phyloP scores from a whole-genome alignment of 2,797 vertebrate species.

The Prionace glauca region DNA sequence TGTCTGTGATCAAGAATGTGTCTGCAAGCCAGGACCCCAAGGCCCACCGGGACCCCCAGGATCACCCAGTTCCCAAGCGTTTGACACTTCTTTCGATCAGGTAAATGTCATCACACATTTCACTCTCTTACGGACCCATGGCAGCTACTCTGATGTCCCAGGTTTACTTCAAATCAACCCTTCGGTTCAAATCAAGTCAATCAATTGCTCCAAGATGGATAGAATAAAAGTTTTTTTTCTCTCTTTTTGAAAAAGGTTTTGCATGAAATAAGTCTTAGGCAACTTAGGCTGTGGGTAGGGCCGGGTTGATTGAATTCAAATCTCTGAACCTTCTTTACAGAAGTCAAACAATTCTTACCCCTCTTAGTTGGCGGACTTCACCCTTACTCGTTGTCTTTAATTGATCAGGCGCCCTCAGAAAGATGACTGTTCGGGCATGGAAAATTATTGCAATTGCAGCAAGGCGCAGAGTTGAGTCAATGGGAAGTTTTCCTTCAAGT shows the following conservation, averaged over 20 bases:
- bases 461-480: not conserved
- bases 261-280: not conserved
- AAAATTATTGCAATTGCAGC: not conserved
- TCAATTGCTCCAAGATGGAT: not conserved
- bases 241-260: not conserved
- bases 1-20: not conserved
- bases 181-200: not conserved
- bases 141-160: not conserved
- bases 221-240: not conserved
- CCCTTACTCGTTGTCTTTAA: not conserved
- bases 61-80: not conserved
- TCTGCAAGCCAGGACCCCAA: not conserved
- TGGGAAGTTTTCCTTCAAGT: not conserved
- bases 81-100: not conserved
- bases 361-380: no score
- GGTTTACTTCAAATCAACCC: not conserved
- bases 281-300: not conserved
- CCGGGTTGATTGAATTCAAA: no score
- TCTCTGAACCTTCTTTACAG: no score
- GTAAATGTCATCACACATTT: not conserved
- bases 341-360: no score
- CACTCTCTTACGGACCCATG: not conserved
- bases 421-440: not conserved
- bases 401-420: not conserved
- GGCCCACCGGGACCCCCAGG: not conserved